Evolutionary conservation across 2,797 vertebrate species (phyloP), one percentile per base, ranked within the genome.

Genomic region (Pteronotus mesoamericanus): DNA sequence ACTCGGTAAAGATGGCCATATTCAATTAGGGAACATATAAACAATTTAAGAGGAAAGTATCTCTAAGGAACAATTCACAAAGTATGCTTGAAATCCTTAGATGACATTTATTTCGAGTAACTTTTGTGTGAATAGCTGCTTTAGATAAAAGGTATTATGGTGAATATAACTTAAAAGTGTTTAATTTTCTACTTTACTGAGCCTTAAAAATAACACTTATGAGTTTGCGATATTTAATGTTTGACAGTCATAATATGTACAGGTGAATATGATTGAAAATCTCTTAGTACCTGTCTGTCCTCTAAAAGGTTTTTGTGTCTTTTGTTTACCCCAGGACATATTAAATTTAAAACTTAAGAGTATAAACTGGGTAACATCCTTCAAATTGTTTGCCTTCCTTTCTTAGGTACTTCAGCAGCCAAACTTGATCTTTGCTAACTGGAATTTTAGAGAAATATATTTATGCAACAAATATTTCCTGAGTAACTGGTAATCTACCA

Each of bases 201-300:
- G 97, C 97, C 97, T 98, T 97, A 96, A 97, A 93, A 75, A 72
- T 92, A 97, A 77, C 59, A 32, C 80, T 91, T 85, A 66, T 85
- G 75, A 97, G 64, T 85, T 95, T 93, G 37, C 8, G 4, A n/a
- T 84, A 90, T 86, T 83, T 44, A 29, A 37, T 80, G 34, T 95
- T 94, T 96, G 88, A 87, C 51, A 91, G 75, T 96, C 83, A 74
- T 87, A 9, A 44, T 64, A 51, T 46, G 55, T 80, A 91, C 48
- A 93, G 48, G 84, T 89, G 77, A 86, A 42, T 83, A 39, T 94
- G 46, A 74, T 84, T 61, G 68, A 55, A 95, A 91, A 79, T 88
- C 44, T 77, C 57, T 94, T 78, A 64, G 26, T 48, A 91, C 34
- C 37, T 78, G 42, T 69, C 64, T 93, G n/a, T 86, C 53, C 48